Percentiles rank a stretch among this genome's conserved stretches.
phyloP scores from a whole-genome alignment of 2,113 vertebrate species.

The Anas platyrhynchos region DNA sequence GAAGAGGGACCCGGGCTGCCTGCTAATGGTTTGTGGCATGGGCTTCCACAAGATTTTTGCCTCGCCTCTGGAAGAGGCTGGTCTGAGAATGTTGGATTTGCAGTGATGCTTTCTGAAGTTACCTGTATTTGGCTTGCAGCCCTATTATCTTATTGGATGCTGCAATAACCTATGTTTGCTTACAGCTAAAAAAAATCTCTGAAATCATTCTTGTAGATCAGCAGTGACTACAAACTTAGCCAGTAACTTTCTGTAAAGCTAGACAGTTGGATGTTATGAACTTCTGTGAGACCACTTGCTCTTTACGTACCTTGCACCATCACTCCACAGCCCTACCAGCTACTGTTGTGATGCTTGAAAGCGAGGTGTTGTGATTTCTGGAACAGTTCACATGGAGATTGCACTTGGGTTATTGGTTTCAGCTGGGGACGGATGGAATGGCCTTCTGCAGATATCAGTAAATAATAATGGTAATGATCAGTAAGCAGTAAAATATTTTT shows the following conservation, averaged over 20 bases:
- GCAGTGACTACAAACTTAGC: neutral
- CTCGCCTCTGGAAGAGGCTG: neutral
- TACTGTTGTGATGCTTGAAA: rapidly evolving
- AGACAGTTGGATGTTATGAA: neutral
- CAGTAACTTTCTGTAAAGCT: neutral
- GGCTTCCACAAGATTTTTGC: neutral
- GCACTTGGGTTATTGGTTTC: neutral
- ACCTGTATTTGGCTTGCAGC: neutral
- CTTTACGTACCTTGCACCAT: neutral
- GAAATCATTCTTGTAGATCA: neutral
- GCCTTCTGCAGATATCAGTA: neutral
- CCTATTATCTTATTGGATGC: neutral
- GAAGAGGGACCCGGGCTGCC: neutral
- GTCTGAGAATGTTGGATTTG: neutral
- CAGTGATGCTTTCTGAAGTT: neutral
- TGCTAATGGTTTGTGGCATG: neutral
- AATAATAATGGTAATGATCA: neutral
- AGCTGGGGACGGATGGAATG: neutral
- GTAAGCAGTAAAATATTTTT: neutral
- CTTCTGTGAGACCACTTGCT: neutral
- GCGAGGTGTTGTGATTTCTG: neutral
- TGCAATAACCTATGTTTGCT: neutral
- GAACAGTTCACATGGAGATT: neutral
- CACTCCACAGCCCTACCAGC: neutral
- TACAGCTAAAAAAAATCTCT: neutral